phyloP scores from a whole-genome alignment of 2,888 invertebrate genomes.

The Aspidiotus destructor region DNA sequence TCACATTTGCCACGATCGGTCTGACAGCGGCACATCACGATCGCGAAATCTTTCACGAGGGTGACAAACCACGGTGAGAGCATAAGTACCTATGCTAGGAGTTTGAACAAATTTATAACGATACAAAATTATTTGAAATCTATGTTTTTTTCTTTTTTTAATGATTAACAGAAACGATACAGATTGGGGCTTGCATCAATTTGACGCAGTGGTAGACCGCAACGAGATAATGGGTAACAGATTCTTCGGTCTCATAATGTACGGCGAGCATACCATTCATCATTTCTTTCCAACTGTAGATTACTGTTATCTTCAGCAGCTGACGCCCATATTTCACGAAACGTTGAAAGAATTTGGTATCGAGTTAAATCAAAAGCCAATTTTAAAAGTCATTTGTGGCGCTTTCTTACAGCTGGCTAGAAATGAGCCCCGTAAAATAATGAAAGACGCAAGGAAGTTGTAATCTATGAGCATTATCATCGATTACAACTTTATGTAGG shows the following conservation, averaged over 20 bases:
- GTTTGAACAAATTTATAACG: neutral
- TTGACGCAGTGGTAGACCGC: constrained; percentile 64
- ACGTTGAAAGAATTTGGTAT: constrained; percentile 55
- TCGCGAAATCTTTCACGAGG: constrained; percentile 67
- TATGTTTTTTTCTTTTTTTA: constrained; percentile 32
- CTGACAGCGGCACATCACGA: constrained; percentile 70
- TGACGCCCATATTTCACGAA: constrained; percentile 54
- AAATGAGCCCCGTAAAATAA: neutral
- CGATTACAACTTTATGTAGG: too few relatives aligned
- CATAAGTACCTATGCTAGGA: constrained; percentile 3
- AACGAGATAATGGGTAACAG: constrained; percentile 55
- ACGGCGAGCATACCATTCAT: constrained; percentile 68
- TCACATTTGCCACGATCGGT: constrained; percentile 54
- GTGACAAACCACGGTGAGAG: constrained; percentile 55
- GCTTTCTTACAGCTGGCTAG: constrained; percentile 22
- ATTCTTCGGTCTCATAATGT: constrained; percentile 59
- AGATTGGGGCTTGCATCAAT: constrained; percentile 70
- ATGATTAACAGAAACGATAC: constrained; percentile 38
- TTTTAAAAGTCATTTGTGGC: neutral
- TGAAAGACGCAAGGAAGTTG: neutral
- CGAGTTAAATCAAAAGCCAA: constrained; percentile 7
- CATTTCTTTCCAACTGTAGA: constrained; percentile 74
- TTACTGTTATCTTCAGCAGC: constrained; percentile 57
- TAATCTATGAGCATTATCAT: too few relatives aligned
- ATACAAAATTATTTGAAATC: neutral